Evolutionary conservation across 2,113 vertebrate genomes (phyloP).

Genomic region (Apteryx mantelli): DNA sequence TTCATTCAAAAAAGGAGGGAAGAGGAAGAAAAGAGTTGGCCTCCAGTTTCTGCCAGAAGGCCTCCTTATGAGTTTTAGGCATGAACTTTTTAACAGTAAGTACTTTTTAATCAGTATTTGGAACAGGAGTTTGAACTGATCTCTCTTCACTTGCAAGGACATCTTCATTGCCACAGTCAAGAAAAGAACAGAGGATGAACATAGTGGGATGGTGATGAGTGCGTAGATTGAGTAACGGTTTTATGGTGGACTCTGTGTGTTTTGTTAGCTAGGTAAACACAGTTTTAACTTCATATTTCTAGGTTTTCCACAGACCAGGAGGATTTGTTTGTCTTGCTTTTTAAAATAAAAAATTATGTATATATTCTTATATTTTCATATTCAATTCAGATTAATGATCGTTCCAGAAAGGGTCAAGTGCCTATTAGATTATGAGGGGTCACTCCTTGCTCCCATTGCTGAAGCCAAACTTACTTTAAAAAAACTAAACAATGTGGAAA

Average conservation of each 20-base stretch:
- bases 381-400: neutral
- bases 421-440: neutral
- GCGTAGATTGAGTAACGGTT: neutral
- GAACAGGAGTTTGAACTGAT: neutral
- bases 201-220: neutral
- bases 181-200: neutral
- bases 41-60: neutral
- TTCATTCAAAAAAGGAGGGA: neutral
- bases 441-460: neutral
- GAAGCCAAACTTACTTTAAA: neutral
- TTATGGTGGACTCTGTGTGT: neutral
- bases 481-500: neutral
- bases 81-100: neutral
- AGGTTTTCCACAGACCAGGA: neutral
- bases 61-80: neutral
- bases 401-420: neutral
- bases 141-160: neutral
- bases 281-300: neutral
- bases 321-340: neutral
- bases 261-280: neutral
- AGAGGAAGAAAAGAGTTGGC: neutral
- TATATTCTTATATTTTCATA: neutral
- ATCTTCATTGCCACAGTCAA: neutral
- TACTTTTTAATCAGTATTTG: neutral
- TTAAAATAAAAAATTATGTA: neutral